Evolutionary conservation across 2,888 invertebrate genomes (phyloP), one percentile per base, ranked within the genome.

Genomic region (Volucella inflata): DNA sequence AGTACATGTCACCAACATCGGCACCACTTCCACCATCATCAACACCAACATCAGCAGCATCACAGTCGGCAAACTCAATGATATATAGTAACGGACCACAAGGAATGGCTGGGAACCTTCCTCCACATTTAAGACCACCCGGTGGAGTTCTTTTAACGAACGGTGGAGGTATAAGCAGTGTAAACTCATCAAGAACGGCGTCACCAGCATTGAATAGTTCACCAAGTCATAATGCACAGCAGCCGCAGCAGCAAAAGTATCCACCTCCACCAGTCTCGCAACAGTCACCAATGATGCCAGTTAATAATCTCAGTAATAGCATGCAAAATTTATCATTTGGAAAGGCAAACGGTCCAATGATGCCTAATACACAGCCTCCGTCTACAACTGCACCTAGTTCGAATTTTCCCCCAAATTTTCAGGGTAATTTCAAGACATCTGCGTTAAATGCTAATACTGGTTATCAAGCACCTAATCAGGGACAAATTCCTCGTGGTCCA

Each of bases 161-260:
- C 59, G 91, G 90, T 71, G 90, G 88, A 55, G 88, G 89, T 14
- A 44, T 87, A 74, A 75, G 83, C 82, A 92, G 92, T 87, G 88
- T 89, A 40, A 90, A 90, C 50, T 92, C 92, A 44, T 92, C 92
- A 6, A 89, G 92, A 60, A 93, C 92, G 17, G 89, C 90, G 6
- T 92, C 92, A 38, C 91, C 92, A 0, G 90, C 89, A 16, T 51
- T 88, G 53, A 89, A 89, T 71, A 85, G 70, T 68, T 85, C 88
- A 8, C 81, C 87, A 2, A 87, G 74, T 77, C 71, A 83, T 30
- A 79, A 51, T 51, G 59, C 44, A 38, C 74, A 68, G 14, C 71
- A 60, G 59, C 55, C 51, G 16, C 80, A 68, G 68, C 87, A 76
- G 55, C 80, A 77, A 60, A 74, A 53, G 16, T 53, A 59, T 59